These are phyloP conservation scores for Pachycephala philippinensis DNA, from an alignment of 2,113 vertebrate genomes.

Conservation along the genomic window DNA sequence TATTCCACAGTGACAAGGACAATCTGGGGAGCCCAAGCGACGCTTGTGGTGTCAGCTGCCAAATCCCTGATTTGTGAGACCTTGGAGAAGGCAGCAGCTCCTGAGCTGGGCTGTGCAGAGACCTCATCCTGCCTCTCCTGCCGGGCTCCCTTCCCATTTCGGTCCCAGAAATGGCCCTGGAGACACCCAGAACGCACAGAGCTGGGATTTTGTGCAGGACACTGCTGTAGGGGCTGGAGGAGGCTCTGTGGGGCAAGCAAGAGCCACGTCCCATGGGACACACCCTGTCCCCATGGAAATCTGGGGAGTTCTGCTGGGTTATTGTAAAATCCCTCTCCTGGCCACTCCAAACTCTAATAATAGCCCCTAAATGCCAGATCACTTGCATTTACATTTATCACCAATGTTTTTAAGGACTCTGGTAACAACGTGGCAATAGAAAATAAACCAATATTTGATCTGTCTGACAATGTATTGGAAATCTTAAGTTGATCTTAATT, in stretches of 20 bases:
- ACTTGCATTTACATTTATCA: neutral
- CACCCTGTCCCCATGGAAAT: neutral
- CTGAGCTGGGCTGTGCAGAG: neutral
- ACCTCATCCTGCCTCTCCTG: fast-evolving
- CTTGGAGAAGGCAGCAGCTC: neutral
- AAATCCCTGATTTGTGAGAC: fast-evolving
- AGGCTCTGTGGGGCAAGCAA: no score
- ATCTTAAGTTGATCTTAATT: slow-evolving; percentile 48
- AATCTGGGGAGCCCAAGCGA: fast-evolving
- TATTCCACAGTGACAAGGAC: fast-evolving
- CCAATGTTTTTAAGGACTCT: neutral
- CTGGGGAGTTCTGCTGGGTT: neutral
- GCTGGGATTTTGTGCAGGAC: neutral
- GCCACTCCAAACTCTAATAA: neutral
- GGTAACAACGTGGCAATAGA: neutral
- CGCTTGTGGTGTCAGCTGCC: fast-evolving
- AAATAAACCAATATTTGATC: slow-evolving; percentile 23
- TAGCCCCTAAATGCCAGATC: neutral
- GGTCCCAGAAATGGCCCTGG: fast-evolving
- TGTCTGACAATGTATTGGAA: slow-evolving; percentile 15
- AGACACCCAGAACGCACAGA: fast-evolving
- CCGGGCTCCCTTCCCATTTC: fast-evolving
- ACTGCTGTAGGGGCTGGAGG: neutral
- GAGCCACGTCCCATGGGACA: neutral
- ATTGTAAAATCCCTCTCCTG: neutral